A percentile compares a stretch with the other conserved stretches of the same genome.
Conservation (phyloP, 2,888 invertebrate species). For the Ernsta delagoae region DNA sequence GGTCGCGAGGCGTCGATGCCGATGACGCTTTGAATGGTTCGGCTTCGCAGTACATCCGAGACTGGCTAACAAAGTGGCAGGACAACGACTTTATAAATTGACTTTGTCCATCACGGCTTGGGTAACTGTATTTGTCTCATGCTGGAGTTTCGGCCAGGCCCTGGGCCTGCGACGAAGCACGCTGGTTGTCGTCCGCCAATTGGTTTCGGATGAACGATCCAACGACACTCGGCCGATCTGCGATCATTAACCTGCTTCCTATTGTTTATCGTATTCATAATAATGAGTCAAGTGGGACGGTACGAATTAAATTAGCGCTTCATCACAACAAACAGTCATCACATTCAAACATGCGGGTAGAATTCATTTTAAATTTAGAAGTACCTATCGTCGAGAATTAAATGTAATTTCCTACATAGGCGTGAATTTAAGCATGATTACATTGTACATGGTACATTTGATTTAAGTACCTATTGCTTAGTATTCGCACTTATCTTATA, state of each 20-base stretch:
- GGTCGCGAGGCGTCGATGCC: constrained; percentile 58
- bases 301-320: constrained; percentile 3
- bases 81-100: constrained; percentile 83
- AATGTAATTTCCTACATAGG: too few relatives aligned
- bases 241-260: constrained; percentile 33
- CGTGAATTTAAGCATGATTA: too few relatives aligned
- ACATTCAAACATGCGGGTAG: background rate
- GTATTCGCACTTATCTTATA: too few relatives aligned
- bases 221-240: constrained; percentile 1
- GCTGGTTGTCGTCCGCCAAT: constrained; percentile 28
- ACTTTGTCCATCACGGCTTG: constrained; percentile 68
- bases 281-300: constrained; percentile 13
- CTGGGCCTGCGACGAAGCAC: constrained; percentile 32
- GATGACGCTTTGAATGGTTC: constrained; percentile 74
- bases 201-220: constrained; percentile 25
- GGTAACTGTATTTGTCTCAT: constrained; percentile 66
- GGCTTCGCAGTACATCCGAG: constrained; percentile 66
- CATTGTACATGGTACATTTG: too few relatives aligned
- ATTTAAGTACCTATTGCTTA: too few relatives aligned
- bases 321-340: background rate
- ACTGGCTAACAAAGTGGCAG: constrained; percentile 73
- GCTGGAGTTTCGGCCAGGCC: constrained; percentile 45
- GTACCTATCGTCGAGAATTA: too few relatives aligned
- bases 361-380: too few relatives aligned
- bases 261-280: constrained; percentile 25